Evolutionary conservation across 2,888 invertebrate genomes (phyloP), one percentile per base, ranked within the genome.

Genomic region (Conistra vaccinii): DNA sequence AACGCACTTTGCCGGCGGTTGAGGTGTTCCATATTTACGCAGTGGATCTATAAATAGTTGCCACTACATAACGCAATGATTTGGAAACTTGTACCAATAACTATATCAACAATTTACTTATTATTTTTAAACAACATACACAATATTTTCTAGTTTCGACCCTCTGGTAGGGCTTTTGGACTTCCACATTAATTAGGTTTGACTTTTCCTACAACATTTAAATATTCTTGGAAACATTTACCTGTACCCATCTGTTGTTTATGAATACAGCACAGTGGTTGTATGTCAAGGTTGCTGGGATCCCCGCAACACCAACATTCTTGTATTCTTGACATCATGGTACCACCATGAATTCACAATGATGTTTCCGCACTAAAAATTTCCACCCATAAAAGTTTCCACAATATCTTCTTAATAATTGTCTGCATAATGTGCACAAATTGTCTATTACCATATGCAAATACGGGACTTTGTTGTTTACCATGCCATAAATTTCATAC

Each of bases 401-500:
- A 78, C 63, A 57, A 63, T 69, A 76, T 69, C 74, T 66, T 72
- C 72, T 78, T 63, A 42, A 53, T 84, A 72, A 73, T 53, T 70
- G 68, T 81, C 73, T 69, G 76, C 71, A 60, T 80, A 73, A 80
- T 78, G 71, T 76, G 65, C 72, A 81, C 73, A 81, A 76, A 84
- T 79, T 79, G 71, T 73, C 71, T 69, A 84, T 81, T 85, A 74
- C 69, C 76, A 72, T 76, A 85, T 81, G 71, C 69, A 68, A 85
- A 85, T 74, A 82, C n/a, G 61, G 63, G 48, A 72, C 76, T 81
- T 63, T 69, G 71, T 84, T 78, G 75, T 81, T 71, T 85, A 70
- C 60, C 65, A 69, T 55, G 58, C 55, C 66, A 69, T 79, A 60
- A 75, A 76, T 83, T 75, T 68, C 53, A 66, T 53, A 71, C 55